Evolutionary conservation across 2,888 invertebrate genomes (phyloP).

Genomic region (Cephus runcator): DNA sequence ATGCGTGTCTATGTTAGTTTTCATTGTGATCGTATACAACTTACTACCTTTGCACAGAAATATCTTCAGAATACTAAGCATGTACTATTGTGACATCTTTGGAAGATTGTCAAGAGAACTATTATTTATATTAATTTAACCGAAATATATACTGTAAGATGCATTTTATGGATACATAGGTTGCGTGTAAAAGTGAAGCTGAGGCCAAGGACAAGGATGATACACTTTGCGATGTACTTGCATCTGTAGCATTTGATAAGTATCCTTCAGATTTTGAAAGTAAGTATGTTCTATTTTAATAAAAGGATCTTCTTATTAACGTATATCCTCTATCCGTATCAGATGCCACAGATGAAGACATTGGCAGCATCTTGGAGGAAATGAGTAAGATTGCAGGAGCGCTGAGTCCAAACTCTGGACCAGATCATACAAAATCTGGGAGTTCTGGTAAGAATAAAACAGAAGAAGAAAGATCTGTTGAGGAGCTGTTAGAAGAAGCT

Average conservation of each 20-base stretch:
- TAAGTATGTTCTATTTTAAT: slow-evolving; percentile 30
- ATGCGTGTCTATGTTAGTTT: neutral
- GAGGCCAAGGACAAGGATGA: slow-evolving; percentile 52
- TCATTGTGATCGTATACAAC: neutral
- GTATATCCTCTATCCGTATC: neutral
- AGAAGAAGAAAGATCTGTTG: slow-evolving; percentile 58
- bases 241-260: slow-evolving; percentile 57
- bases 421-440: slow-evolving; percentile 45
- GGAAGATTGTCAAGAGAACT: neutral
- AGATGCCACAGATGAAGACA: slow-evolving; percentile 62
- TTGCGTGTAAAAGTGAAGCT: slow-evolving; percentile 43
- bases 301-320: neutral
- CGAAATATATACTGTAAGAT: neutral
- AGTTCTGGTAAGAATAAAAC: slow-evolving; percentile 44
- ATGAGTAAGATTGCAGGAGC: slow-evolving; percentile 60
- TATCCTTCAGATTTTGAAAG: slow-evolving; percentile 62
- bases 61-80: neutral
- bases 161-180: slow-evolving; percentile 26
- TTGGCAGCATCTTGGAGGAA: slow-evolving; percentile 60
- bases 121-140: neutral
- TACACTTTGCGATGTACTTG: slow-evolving; percentile 54
- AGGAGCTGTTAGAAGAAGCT: slow-evolving; percentile 59
- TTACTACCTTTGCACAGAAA: neutral
- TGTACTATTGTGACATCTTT: neutral
- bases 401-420: slow-evolving; percentile 50